Percentiles rank a stretch among this genome's conserved stretches.
Evolutionary conservation across 2,888 invertebrate genomes (phyloP).

Genomic region (Mesodorylaimus sp.): DNA sequence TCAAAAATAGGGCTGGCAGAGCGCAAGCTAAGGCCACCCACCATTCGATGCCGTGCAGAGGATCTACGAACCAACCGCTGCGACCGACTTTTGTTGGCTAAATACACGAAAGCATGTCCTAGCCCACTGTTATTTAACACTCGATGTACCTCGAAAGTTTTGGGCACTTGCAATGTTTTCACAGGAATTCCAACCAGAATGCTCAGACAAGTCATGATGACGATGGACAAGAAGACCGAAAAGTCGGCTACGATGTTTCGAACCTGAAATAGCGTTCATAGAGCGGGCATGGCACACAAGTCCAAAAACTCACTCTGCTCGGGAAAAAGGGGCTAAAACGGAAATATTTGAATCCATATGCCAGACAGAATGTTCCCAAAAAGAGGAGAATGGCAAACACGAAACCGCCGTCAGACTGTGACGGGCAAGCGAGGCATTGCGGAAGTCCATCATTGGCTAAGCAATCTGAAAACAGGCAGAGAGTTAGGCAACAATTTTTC

Average conservation of each 20-base stretch:
- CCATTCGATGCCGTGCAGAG: not conserved
- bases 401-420: conserved; percentile 31
- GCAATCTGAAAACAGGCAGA: not conserved
- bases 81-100: conserved; percentile 2
- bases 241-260: conserved; percentile 38
- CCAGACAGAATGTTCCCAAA: conserved; percentile 30
- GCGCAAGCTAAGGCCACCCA: conserved; percentile 3
- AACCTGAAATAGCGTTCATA: conserved; percentile 15
- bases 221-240: conserved; percentile 37
- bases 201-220: conserved; percentile 32
- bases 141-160: conserved; percentile 15
- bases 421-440: not conserved
- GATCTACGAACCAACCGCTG: conserved; percentile 3
- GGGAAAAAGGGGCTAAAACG: conserved; percentile 26
- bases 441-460: not conserved
- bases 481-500: not conserved
- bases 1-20: conserved; percentile 34
- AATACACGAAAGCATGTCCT: too few relatives aligned
- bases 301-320: conserved; percentile 16
- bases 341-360: conserved; percentile 25
- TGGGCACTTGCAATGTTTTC: conserved; percentile 36
- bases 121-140: too few relatives aligned
- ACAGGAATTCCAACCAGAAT: conserved; percentile 32
- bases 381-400: conserved; percentile 31
- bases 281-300: not conserved